Base-by-base conservation (phyloP, 2,797 vertebrate genomes). In the Tarsius wallacei region DNA sequence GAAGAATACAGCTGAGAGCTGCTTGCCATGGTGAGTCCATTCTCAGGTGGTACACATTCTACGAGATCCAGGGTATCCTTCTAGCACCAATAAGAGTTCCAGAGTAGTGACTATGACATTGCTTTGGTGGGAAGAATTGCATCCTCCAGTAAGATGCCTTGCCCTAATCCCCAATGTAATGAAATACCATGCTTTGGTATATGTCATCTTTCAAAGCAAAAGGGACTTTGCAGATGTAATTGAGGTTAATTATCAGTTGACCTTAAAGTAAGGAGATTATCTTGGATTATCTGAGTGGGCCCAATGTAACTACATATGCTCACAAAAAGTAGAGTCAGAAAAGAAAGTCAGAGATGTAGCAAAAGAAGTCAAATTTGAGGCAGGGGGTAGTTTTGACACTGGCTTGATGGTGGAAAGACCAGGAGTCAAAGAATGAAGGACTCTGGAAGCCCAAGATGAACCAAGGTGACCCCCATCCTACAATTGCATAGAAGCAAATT, bases 111-210 rank as follows among this genome's bases (percentile, higher is more conserved):
- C 31, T 66, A 11, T 6, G 2, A 12, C 16, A 0, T 2, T 5
- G 33, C 26, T 47, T n/a, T 5, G 13, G 15, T 4, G 47, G 33
- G 14, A 8, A 51, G 63, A 70, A 19, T 0, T n/a, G 2, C 0
- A 7, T 2, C 24, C 2, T 16, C 70, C 36, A 5, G 8, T 31
- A 17, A 84, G 64, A 94, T 7, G 16, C n/a, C 9, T 0, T 13
- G 42, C 10, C n/a, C 28, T 12, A 0, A 3, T 24, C 16, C 19
- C 19, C 22, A 19, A 5, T 15, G n/a, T 51, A 53, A 5, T n/a
- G 53, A 49, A 12, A 8, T 19, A 11, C 2, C 2, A 3, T 0
- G 0, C 14, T 26, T n/a, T 5, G 0, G 12, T 53, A 14, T 26
- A 78, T 33, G 9, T 66, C 10, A 2, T 63, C 5, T n/a, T 64